Percentiles rank a stretch among this genome's conserved stretches.
phyloP scores from a whole-genome alignment of 2,113 vertebrate species.

The Epinephelus cyanopodus region DNA sequence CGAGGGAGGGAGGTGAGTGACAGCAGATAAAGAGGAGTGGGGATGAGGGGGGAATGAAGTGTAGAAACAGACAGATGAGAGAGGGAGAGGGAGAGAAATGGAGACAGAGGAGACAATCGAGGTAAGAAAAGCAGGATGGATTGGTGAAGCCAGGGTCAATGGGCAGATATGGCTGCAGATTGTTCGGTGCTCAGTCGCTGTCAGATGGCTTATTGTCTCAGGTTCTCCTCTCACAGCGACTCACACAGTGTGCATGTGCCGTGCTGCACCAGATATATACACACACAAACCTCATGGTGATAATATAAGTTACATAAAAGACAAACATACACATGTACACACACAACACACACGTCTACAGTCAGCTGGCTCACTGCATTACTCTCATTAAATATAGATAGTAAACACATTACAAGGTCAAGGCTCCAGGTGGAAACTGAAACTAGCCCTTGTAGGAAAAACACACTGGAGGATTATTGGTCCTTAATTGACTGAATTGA shows the following conservation, averaged over 20 bases:
- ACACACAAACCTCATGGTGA: neutral
- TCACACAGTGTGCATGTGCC: neutral
- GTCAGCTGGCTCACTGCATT: constrained; percentile 17
- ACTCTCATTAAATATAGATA: constrained; percentile 69
- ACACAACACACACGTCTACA: constrained; percentile 2
- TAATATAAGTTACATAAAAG: neutral
- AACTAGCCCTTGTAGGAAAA: constrained; percentile 42
- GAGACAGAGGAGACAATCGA: constrained; percentile 66
- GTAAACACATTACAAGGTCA: constrained; percentile 68
- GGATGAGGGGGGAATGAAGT: constrained; percentile 51
- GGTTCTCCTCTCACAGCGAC: neutral
- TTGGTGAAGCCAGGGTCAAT: constrained; percentile 60
- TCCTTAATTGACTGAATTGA: constrained; percentile 42
- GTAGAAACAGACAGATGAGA: constrained; percentile 63
- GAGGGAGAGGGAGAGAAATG: constrained; percentile 58
- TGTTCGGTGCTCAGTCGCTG: constrained; percentile 50
- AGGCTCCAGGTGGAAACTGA: constrained; percentile 51
- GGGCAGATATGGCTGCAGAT: constrained; percentile 68
- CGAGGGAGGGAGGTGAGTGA: constrained; percentile 71
- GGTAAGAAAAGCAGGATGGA: constrained; percentile 71
- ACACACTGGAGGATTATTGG: constrained; percentile 21
- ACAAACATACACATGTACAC: neutral
- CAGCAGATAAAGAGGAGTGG: constrained; percentile 74
- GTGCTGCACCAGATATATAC: constrained; percentile 10
- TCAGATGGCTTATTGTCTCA: constrained; percentile 39